These are phyloP conservation scores for Gryon sp. DNA, from an alignment of 1,140 invertebrate species.

Conservation along the genomic window DNA sequence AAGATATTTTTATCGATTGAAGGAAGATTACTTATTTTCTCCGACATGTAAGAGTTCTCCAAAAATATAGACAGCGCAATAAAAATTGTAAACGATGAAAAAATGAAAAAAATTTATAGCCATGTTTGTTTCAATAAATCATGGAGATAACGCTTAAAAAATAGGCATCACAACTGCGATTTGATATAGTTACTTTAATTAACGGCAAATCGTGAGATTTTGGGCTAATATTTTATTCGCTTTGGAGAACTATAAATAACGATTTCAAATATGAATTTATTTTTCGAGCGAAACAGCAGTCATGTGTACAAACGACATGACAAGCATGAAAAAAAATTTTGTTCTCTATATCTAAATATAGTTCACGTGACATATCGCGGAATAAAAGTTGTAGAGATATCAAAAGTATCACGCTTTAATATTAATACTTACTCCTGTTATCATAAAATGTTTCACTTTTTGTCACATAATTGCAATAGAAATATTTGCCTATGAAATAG, in stretches of 20 bases:
- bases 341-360: conserved; percentile 21
- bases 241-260: conserved; percentile 33
- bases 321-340: conserved; percentile 21
- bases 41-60: too few relatives aligned
- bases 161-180: too few relatives aligned
- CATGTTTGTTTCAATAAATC: too few relatives aligned
- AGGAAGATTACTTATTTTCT: too few relatives aligned
- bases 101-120: too few relatives aligned
- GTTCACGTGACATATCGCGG: conserved; percentile 2
- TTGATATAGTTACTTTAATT: conserved; percentile 2
- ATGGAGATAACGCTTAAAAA: too few relatives aligned
- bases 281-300: conserved; percentile 28
- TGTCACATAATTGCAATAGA: not conserved
- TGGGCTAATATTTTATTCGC: conserved; percentile 19
- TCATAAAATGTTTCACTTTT: not conserved
- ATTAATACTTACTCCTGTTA: not conserved
- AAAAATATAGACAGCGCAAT: too few relatives aligned
- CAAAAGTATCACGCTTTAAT: conserved; percentile 11
- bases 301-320: conserved; percentile 31
- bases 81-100: too few relatives aligned
- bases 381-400: conserved; percentile 18
- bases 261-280: conserved; percentile 28
- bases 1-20: too few relatives aligned
- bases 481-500: conserved; percentile 1
- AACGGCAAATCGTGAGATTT: not conserved